phyloP scores from a whole-genome alignment of 2,113 vertebrate genomes.

The Python bivittatus region DNA sequence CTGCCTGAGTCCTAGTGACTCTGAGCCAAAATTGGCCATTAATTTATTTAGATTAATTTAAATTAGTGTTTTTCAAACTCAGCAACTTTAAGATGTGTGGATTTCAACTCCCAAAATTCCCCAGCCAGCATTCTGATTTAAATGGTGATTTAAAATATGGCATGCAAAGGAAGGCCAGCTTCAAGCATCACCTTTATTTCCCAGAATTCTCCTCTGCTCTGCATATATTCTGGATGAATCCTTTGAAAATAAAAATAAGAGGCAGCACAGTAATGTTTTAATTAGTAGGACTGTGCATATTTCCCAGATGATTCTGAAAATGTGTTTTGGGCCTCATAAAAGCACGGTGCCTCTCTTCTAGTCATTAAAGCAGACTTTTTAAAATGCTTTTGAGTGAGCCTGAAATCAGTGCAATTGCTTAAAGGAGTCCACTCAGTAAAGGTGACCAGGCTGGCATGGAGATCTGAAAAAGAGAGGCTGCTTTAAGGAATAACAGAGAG shows the following conservation, averaged over 20 bases:
- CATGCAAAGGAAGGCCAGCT: neutral
- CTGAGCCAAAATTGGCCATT: too few relatives aligned
- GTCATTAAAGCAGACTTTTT: neutral
- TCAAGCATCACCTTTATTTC: neutral
- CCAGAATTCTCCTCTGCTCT: neutral
- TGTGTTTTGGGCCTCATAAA: neutral
- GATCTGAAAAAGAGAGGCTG: neutral
- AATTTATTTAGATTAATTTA: too few relatives aligned
- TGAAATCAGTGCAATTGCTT: neutral
- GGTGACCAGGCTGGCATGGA: neutral
- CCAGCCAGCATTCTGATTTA: too few relatives aligned
- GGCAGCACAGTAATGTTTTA: neutral
- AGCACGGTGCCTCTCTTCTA: neutral
- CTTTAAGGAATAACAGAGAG: neutral
- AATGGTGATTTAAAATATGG: too few relatives aligned
- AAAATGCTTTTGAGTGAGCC: neutral
- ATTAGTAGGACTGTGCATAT: neutral
- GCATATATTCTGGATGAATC: neutral
- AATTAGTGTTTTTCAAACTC: too few relatives aligned
- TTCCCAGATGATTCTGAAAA: neutral
- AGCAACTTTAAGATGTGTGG: too few relatives aligned
- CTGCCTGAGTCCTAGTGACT: too few relatives aligned
- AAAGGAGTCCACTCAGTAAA: neutral
- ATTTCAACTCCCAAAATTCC: too few relatives aligned
- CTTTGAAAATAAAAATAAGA: neutral